A percentile compares a stretch with the other conserved stretches of the same genome.
Evolutionary conservation across 2,888 invertebrate species (phyloP).

Genomic region (Amblyjoppa fuscipennis): DNA sequence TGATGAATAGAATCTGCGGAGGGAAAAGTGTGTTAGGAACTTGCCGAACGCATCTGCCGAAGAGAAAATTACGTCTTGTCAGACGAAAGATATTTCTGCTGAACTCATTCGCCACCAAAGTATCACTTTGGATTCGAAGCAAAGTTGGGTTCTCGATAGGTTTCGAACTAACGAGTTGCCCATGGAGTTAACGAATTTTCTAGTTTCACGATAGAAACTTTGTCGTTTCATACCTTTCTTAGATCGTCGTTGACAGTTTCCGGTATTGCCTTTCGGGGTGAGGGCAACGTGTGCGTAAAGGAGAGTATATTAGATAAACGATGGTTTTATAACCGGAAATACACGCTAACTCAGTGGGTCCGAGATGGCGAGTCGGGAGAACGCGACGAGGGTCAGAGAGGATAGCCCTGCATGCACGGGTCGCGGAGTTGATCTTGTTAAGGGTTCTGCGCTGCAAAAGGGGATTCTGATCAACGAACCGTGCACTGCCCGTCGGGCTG

Average conservation of each 20-base stretch:
- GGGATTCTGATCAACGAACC: constrained; percentile 82
- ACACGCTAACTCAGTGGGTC: constrained; percentile 48
- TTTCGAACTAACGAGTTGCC: background rate
- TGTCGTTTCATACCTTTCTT: background rate
- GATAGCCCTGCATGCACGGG: constrained; percentile 69
- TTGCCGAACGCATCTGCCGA: background rate
- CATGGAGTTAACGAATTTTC: background rate
- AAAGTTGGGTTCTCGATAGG: background rate
- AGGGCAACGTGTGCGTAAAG: background rate
- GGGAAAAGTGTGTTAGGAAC: background rate
- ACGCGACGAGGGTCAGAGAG: constrained; percentile 56
- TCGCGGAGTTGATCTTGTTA: constrained; percentile 83
- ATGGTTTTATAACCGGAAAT: constrained; percentile 61
- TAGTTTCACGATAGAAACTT: background rate
- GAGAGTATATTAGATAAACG: constrained; percentile 40
- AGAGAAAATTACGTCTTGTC: background rate
- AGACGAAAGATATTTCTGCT: background rate
- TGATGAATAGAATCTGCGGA: background rate
- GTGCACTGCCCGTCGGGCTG: constrained; percentile 76
- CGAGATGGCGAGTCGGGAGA: constrained; percentile 33
- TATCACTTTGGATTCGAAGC: background rate
- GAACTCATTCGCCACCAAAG: background rate
- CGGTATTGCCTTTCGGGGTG: background rate
- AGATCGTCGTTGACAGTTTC: background rate
- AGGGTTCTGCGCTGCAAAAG: constrained; percentile 72